phyloP scores from a whole-genome alignment of 2,113 vertebrate genomes.

The Piprites chloris region DNA sequence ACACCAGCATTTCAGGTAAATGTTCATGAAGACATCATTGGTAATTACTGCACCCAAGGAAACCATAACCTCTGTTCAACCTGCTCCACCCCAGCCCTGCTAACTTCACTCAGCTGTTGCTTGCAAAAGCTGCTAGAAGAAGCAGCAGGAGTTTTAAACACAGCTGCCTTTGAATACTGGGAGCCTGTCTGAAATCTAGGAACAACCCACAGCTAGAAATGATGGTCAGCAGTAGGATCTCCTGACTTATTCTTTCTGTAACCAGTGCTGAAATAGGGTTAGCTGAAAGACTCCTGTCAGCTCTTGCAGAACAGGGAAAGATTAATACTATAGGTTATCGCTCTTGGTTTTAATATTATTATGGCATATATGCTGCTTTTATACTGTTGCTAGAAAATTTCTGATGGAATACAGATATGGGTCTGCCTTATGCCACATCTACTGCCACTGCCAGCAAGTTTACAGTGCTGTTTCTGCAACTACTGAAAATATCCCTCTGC shows the following conservation, averaged over 20 bases:
- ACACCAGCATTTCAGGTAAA: not conserved
- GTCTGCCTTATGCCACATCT: not conserved
- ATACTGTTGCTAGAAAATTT: not conserved
- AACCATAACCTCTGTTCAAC: not conserved
- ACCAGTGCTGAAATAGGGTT: not conserved
- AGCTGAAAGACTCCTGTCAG: not conserved
- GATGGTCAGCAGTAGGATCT: not conserved
- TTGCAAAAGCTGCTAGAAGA: not conserved
- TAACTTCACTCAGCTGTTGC: not conserved
- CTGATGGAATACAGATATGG: not conserved
- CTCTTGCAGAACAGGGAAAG: not conserved
- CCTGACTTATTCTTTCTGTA: not conserved
- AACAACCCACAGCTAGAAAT: not conserved
- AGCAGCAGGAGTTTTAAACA: not conserved
- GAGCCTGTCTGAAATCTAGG: not conserved
- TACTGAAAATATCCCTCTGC: not conserved
- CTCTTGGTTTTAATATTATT: not conserved
- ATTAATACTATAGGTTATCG: not conserved
- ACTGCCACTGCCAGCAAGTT: not conserved
- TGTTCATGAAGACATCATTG: rapidly evolving
- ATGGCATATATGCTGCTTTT: not conserved
- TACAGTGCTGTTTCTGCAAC: not conserved
- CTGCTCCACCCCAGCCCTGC: not conserved
- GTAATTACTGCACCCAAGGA: not conserved
- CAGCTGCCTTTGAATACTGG: not conserved